A percentile compares a stretch with the other conserved stretches of the same genome.
phyloP scores from a whole-genome alignment of 2,113 vertebrate species.

The Stomatorhinus ivindoensis region DNA sequence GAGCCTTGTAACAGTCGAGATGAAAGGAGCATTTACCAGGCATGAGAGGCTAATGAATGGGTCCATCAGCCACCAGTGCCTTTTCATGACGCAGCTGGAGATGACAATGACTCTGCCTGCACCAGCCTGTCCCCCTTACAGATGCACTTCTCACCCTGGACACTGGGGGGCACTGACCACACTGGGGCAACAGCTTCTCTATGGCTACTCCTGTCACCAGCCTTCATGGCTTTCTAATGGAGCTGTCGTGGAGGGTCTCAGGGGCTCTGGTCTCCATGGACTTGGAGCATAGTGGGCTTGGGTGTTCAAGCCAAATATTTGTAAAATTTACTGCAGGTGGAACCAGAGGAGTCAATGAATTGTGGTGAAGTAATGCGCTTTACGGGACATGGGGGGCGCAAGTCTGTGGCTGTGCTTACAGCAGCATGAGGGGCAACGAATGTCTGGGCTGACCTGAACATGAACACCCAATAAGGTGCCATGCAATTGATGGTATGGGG shows the following conservation, averaged over 20 bases:
- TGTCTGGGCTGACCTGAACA: background rate
- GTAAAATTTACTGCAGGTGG: constrained; percentile 42
- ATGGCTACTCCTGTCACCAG: background rate
- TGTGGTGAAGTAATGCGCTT: constrained; percentile 37
- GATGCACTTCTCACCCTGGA: background rate
- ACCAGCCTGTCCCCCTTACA: background rate
- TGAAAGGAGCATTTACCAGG: constrained; percentile 48
- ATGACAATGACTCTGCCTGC: background rate
- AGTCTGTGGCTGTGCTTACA: constrained; percentile 29
- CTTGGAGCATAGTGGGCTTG: constrained; percentile 35
- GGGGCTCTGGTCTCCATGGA: background rate
- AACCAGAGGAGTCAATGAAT: constrained; percentile 30
- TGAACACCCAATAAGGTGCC: background rate
- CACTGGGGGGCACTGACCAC: background rate
- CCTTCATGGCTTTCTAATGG: background rate
- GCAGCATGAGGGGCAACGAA: constrained; percentile 11
- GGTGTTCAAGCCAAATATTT: constrained; percentile 32
- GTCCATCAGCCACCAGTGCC: constrained; percentile 35
- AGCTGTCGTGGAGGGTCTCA: background rate
- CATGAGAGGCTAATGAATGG: constrained; percentile 53
- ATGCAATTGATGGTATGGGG: background rate
- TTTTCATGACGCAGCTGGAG: constrained; percentile 39
- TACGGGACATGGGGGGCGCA: constrained; percentile 10
- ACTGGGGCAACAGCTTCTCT: background rate
- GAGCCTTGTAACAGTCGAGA: constrained; percentile 49